Conservation (phyloP, 2,888 invertebrate genomes). For the Brenthis ino region DNA sequence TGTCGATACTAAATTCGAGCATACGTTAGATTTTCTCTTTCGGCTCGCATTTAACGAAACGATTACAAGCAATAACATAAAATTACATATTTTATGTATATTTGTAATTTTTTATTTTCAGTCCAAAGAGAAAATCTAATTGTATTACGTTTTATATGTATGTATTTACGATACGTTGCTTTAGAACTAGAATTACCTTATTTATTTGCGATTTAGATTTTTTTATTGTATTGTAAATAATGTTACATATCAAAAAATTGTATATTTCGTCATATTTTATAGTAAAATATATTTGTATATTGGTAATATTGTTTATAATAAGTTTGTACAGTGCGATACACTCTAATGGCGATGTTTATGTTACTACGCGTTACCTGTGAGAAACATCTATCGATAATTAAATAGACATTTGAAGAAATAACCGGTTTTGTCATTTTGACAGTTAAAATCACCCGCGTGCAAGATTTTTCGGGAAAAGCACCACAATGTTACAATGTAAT, state of each 20-base stretch:
- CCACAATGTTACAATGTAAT: too few relatives aligned
- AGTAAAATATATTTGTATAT: slow-evolving; percentile 38
- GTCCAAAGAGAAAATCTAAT: background rate
- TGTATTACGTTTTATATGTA: slow-evolving; percentile 32
- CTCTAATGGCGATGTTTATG: slow-evolving; percentile 1
- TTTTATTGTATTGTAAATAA: slow-evolving; percentile 60
- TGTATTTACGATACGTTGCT: slow-evolving; percentile 45
- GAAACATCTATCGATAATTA: slow-evolving; percentile 2
- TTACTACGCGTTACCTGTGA: background rate
- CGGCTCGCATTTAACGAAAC: background rate
- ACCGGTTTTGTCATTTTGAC: too few relatives aligned
- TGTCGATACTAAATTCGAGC: slow-evolving; percentile 18
- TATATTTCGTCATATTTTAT: slow-evolving; percentile 48
- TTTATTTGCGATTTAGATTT: slow-evolving; percentile 48
- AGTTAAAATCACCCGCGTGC: too few relatives aligned
- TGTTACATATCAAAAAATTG: slow-evolving; percentile 66
- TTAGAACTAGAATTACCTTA: slow-evolving; percentile 48
- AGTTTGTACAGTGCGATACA: slow-evolving; percentile 19
- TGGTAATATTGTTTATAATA: slow-evolving; percentile 30
- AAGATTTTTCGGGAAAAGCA: too few relatives aligned
- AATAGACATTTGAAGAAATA: background rate
- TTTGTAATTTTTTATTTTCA: background rate
- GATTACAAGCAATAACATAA: background rate
- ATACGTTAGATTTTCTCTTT: slow-evolving; percentile 16
- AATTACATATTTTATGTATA: background rate